Evolutionary conservation across 2,888 invertebrate genomes (phyloP).

Genomic region (Drosophila atripex): DNA sequence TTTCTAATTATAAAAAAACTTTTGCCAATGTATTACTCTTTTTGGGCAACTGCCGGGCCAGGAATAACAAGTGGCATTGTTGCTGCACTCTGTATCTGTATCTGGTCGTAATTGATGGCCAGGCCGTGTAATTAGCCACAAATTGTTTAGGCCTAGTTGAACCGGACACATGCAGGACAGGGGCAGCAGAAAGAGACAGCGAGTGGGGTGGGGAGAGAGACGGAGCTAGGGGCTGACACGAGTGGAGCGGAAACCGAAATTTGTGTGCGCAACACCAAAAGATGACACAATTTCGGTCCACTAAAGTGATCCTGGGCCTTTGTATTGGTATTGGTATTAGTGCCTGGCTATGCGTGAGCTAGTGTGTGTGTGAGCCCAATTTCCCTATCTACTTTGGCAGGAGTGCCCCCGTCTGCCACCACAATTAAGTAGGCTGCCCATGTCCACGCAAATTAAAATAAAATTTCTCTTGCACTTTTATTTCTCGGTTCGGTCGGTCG

Average conservation of each 20-base stretch:
- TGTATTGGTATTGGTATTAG: conserved; percentile 5
- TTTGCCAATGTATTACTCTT: conserved; percentile 23
- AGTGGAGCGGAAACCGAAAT: conserved; percentile 63
- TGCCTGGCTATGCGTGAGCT: conserved; percentile 11
- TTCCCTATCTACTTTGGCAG: background rate
- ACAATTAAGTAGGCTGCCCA: conserved; percentile 77
- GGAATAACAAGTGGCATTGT: conserved; percentile 39
- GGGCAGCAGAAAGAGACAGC: background rate
- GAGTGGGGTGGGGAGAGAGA: conserved; percentile 14
- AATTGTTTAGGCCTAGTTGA: conserved; percentile 79
- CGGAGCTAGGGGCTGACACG: conserved; percentile 36
- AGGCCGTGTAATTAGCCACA: conserved; percentile 79
- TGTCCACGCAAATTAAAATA: conserved; percentile 80
- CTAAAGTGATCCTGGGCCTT: conserved; percentile 39
- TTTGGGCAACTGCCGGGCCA: conserved; percentile 9
- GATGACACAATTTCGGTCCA: conserved; percentile 74
- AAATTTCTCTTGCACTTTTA: conserved; percentile 53
- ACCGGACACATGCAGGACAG: conserved; percentile 39
- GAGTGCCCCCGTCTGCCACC: conserved; percentile 25
- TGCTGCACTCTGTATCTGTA: conserved; percentile 37
- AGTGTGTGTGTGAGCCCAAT: conserved; percentile 4
- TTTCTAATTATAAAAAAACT: conserved; percentile 80
- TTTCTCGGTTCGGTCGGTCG: conserved; percentile 13
- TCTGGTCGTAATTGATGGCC: conserved; percentile 69
- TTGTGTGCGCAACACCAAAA: conserved; percentile 76